These are phyloP conservation scores for Remorina albescens DNA, from an alignment of 2,797 vertebrate genomes.

Conservation along the genomic window DNA sequence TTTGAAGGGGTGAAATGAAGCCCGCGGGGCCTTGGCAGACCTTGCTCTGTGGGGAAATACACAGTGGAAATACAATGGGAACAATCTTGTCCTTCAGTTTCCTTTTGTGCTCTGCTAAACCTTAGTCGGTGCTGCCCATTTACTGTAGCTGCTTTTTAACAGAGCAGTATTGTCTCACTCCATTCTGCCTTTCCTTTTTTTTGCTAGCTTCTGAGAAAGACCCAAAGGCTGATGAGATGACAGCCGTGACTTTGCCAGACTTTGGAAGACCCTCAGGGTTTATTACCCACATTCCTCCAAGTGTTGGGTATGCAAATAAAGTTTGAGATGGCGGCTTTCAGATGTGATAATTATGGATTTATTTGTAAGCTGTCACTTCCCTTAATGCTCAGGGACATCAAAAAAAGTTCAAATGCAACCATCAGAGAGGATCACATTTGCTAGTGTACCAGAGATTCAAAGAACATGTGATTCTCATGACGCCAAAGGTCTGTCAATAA, in stretches of 20 bases:
- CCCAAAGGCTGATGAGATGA: conserved; percentile 82
- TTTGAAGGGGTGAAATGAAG: conserved; percentile 85
- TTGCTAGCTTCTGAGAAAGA: conserved; percentile 76
- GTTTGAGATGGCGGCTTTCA: conserved; percentile 82
- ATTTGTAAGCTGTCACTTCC: conserved; percentile 91
- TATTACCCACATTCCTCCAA: conserved; percentile 83
- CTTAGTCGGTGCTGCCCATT: conserved; percentile 79
- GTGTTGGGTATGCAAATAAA: conserved; percentile 86
- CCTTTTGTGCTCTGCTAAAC: conserved; percentile 83
- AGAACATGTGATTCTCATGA: conserved; percentile 80
- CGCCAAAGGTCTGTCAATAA: conserved; percentile 87
- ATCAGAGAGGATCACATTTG: conserved; percentile 87
- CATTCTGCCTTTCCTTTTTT: conserved; percentile 70
- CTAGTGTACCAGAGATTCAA: conserved; percentile 83
- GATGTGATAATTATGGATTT: conserved; percentile 90
- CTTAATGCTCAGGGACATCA: conserved; percentile 89
- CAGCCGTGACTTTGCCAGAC: conserved; percentile 80
- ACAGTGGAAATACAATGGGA: conserved; percentile 80
- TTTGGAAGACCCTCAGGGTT: conserved; percentile 81
- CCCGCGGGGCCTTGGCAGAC: conserved; percentile 80
- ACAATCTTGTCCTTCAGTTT: conserved; percentile 85
- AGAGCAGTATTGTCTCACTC: conserved; percentile 74
- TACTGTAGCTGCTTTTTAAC: conserved; percentile 77
- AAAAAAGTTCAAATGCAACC: conserved; percentile 86
- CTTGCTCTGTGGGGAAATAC: conserved; percentile 85